Evolutionary conservation across 2,113 vertebrate genomes (phyloP).

Genomic region (Muntiacus muntjak): DNA sequence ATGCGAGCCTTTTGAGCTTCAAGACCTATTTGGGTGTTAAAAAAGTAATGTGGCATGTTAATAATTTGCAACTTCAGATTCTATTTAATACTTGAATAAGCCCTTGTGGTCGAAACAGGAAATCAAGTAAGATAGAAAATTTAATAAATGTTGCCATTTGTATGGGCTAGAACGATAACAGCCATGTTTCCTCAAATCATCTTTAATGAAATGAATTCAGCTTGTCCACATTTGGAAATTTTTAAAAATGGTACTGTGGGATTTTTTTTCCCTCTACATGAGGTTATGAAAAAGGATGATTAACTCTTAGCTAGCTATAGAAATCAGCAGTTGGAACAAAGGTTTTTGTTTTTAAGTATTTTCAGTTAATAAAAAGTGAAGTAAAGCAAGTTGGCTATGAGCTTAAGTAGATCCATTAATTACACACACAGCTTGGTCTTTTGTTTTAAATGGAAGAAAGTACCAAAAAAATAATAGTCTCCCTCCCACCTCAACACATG

Average conservation of each 20-base stretch:
- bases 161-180: conserved; percentile 17
- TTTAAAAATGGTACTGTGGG: neutral
- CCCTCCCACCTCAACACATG: neutral
- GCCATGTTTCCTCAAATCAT: conserved; percentile 58
- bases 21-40: conserved; percentile 51
- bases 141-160: conserved; percentile 50
- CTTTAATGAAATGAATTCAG: conserved; percentile 51
- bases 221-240: conserved; percentile 32
- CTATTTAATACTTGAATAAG: conserved; percentile 66
- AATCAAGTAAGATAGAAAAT: conserved; percentile 59
- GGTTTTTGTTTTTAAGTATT: conserved; percentile 28
- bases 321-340: conserved; percentile 16
- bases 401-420: conserved; percentile 44
- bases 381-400: conserved; percentile 30
- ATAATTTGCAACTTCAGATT: conserved; percentile 70
- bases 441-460: neutral
- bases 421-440: conserved; percentile 27
- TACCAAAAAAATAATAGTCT: neutral
- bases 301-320: conserved; percentile 28
- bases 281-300: conserved; percentile 42
- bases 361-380: conserved; percentile 34
- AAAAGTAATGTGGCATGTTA: conserved; percentile 54
- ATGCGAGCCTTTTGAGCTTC: conserved; percentile 15
- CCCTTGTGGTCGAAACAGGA: conserved; percentile 55
- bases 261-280: neutral